Conservation (phyloP, 2,888 invertebrate species). For the Troides aeacus region DNA sequence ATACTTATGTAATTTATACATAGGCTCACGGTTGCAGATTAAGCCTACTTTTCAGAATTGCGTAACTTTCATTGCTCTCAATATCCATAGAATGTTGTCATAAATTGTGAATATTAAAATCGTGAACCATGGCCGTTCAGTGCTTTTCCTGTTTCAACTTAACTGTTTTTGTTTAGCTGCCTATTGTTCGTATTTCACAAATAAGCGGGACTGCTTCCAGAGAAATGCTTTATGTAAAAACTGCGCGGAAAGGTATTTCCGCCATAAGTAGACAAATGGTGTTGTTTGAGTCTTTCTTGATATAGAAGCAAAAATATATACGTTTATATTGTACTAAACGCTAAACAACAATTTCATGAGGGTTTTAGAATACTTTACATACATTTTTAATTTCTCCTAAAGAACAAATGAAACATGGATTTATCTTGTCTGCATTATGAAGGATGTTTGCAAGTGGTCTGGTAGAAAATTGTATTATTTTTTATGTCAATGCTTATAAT, state of each 20-base stretch:
- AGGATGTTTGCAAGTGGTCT: not conserved
- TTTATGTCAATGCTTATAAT: no score
- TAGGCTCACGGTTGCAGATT: no score
- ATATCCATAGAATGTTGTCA: slow-evolving; percentile 13
- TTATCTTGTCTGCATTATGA: slow-evolving; percentile 1
- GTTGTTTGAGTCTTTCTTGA: slow-evolving; percentile 24
- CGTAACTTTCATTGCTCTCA: not conserved
- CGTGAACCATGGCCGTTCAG: slow-evolving; percentile 18
- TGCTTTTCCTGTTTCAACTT: slow-evolving; percentile 26
- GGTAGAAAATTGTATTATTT: no score
- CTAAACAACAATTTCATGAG: slow-evolving; percentile 16
- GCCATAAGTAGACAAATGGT: slow-evolving; percentile 24
- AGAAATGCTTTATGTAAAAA: slow-evolving; percentile 29
- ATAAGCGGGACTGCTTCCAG: slow-evolving; percentile 25
- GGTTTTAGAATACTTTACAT: slow-evolving; percentile 1
- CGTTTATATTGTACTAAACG: slow-evolving; percentile 8
- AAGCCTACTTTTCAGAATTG: not conserved
- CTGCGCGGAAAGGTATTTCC: slow-evolving; percentile 25
- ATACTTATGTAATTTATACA: no score
- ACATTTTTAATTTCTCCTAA: not conserved
- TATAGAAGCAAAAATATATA: slow-evolving; percentile 20
- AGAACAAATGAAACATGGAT: not conserved
- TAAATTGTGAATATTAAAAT: slow-evolving; percentile 24
- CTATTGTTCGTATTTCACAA: slow-evolving; percentile 28
- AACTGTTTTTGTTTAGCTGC: slow-evolving; percentile 26